Evolutionary conservation across 2,797 vertebrate genomes (phyloP).

Genomic region (Coendou prehensilis): DNA sequence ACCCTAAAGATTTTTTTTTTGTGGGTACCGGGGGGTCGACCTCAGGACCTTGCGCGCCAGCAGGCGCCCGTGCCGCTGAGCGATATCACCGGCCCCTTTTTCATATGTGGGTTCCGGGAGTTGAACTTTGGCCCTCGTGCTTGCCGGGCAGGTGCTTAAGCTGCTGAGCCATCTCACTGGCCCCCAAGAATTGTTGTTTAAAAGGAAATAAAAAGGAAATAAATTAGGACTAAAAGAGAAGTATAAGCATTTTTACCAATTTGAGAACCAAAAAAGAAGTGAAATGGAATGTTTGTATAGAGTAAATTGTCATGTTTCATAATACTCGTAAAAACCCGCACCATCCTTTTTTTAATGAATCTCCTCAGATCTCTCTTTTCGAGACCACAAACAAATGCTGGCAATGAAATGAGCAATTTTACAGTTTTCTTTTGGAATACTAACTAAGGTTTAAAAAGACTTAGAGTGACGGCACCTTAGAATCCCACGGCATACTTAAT

Average conservation of each 20-base stretch:
- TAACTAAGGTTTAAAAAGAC: background rate
- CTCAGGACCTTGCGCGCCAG: no score
- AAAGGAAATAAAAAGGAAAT: background rate
- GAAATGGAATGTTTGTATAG: background rate
- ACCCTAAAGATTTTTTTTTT: background rate
- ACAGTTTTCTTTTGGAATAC: slow-evolving; percentile 3
- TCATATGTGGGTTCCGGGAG: no score
- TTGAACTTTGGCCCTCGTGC: no score
- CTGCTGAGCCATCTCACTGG: no score
- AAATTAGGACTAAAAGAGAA: background rate
- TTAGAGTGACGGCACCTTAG: background rate
- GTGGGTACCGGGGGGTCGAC: no score
- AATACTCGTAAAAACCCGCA: background rate
- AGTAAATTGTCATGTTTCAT: background rate
- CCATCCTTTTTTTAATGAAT: background rate
- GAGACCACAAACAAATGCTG: background rate
- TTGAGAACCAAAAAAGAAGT: background rate
- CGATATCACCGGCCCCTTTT: no score
- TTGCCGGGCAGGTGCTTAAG: no score
- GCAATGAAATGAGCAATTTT: background rate
- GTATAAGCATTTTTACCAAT: background rate
- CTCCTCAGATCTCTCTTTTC: background rate
- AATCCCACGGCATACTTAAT: background rate
- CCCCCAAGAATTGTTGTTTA: background rate
- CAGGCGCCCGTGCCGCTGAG: no score